These are phyloP conservation scores for Geococcyx californianus DNA, from an alignment of 2,113 vertebrate genomes.

Conservation along the genomic window DNA sequence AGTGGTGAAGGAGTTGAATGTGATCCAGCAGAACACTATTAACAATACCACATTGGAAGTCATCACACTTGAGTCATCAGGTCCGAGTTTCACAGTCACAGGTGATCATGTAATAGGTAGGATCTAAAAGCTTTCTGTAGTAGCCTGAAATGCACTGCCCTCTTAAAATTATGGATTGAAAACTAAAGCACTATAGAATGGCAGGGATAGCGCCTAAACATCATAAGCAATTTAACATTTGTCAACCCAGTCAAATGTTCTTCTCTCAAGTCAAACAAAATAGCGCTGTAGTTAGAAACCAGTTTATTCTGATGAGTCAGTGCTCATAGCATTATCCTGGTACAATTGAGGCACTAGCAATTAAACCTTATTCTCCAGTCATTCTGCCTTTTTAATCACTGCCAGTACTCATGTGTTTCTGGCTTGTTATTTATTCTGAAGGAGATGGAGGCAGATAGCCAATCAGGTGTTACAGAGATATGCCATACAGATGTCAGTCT, in stretches of 20 bases:
- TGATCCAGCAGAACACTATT: constrained; percentile 32
- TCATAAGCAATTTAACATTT: background rate
- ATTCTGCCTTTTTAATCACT: constrained; percentile 15
- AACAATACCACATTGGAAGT: background rate
- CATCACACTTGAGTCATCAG: background rate
- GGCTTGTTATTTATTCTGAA: background rate
- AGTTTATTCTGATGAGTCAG: constrained; percentile 41
- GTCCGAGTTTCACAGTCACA: background rate
- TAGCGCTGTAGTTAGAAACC: background rate
- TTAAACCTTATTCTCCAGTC: constrained; percentile 31
- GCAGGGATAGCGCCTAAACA: background rate
- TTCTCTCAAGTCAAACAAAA: background rate
- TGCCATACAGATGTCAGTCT: background rate
- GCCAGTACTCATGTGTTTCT: background rate
- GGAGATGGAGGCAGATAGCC: background rate
- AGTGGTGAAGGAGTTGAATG: background rate
- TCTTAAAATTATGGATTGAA: background rate
- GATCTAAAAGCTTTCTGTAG: background rate
- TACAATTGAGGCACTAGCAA: background rate
- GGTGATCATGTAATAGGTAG: background rate
- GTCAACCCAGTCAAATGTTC: background rate
- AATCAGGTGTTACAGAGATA: background rate
- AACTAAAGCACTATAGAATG: background rate
- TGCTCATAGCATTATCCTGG: background rate
- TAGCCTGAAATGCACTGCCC: background rate